Conservation (phyloP, 2,888 invertebrate genomes). For the Xanthorhoe spadicearia region DNA sequence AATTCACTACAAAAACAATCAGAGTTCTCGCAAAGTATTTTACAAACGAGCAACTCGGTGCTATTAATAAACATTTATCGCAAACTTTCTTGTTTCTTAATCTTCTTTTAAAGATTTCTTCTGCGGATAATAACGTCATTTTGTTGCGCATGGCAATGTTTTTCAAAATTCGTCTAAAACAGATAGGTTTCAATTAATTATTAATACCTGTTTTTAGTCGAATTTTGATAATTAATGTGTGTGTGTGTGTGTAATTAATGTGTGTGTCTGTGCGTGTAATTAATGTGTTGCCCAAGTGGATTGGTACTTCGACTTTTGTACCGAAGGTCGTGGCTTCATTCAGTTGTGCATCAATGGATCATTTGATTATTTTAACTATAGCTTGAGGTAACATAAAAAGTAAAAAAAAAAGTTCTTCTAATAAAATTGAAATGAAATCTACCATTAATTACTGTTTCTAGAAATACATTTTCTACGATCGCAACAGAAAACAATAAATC, state of each 20-base stretch:
- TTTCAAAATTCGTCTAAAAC: too few species aligned
- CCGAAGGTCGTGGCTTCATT: too few species aligned
- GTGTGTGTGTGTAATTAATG: too few species aligned
- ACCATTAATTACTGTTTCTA: not conserved
- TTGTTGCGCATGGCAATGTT: conserved; percentile 16
- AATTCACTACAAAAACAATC: not conserved
- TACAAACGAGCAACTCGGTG: not conserved
- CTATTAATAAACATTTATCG: conserved; percentile 7
- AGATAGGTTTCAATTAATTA: too few species aligned
- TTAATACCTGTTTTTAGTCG: too few species aligned
- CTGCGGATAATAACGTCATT: conserved; percentile 18
- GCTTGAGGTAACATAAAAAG: too few species aligned
- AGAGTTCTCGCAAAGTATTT: not conserved
- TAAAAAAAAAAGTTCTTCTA: not conserved
- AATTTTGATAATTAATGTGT: too few species aligned
- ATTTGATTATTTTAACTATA: too few species aligned
- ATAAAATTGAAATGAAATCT: not conserved
- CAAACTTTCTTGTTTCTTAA: conserved; percentile 19
- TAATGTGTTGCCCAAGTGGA: too few species aligned
- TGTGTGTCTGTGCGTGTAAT: too few species aligned
- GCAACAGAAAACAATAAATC: conserved; percentile 2
- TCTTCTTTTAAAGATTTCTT: conserved; percentile 30
- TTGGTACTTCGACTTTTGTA: too few species aligned
- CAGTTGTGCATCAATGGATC: too few species aligned
- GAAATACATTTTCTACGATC: not conserved